Conservation (phyloP, 2,888 invertebrate species). For the Chrysolina haemoptera region DNA sequence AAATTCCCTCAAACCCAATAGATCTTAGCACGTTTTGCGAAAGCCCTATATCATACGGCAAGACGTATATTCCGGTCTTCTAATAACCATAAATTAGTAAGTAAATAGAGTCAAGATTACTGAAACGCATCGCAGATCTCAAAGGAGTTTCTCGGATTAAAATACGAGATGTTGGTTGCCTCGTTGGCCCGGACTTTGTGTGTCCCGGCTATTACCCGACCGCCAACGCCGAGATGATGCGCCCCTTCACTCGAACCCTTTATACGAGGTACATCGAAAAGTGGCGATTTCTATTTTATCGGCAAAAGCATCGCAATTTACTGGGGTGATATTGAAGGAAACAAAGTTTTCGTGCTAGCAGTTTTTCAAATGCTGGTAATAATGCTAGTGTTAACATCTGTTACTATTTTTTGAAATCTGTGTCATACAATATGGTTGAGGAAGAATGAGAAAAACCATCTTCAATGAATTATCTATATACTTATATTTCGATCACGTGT, state of each 20-base stretch:
- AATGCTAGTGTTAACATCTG: no score
- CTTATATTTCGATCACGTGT: no score
- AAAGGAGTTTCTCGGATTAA: slow-evolving; percentile 47
- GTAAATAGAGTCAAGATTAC: slow-evolving; percentile 50
- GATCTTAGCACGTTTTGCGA: slow-evolving; percentile 20
- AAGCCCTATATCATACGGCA: slow-evolving; percentile 46
- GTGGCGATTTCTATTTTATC: no score
- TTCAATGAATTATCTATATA: no score
- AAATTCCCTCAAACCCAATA: not conserved
- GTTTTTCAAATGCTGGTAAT: no score
- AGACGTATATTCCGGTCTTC: slow-evolving; percentile 35
- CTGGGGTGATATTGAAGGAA: no score
- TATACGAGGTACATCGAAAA: not conserved
- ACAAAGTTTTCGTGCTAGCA: no score
- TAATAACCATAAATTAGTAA: slow-evolving; percentile 51
- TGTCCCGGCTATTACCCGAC: not conserved
- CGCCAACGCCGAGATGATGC: not conserved
- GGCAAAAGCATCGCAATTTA: no score
- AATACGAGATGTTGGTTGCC: slow-evolving; percentile 21
- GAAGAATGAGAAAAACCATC: no score
- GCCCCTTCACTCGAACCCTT: not conserved
- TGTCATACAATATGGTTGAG: no score
- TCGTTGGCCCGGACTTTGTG: not conserved
- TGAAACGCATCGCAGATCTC: slow-evolving; percentile 38
- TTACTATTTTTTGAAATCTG: no score